Percentiles rank a stretch among this genome's conserved stretches.
Conservation (phyloP, 2,113 vertebrate genomes). For the Sorex araneus region DNA sequence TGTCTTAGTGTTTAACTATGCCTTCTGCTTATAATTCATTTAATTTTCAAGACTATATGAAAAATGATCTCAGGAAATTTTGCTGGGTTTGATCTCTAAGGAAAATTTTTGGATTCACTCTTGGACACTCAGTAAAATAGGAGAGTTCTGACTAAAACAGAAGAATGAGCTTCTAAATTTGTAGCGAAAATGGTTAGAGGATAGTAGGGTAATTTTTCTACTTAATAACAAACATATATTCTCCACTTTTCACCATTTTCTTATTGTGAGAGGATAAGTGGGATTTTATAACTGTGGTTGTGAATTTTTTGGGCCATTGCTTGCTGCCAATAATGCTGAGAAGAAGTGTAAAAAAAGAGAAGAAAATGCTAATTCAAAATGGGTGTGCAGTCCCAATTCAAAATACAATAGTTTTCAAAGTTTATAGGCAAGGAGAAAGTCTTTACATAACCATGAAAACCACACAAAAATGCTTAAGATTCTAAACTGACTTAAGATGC, state of each 20-base stretch:
- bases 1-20: not conserved
- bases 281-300: slow-evolving; percentile 74
- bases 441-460: slow-evolving; percentile 76
- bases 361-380: slow-evolving; percentile 74
- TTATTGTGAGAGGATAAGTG: slow-evolving; percentile 64
- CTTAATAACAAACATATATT: slow-evolving; percentile 62
- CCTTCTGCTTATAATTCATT: not conserved
- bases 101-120: no score
- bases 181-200: slow-evolving; percentile 50
- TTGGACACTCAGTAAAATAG: no score
- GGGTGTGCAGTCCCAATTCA: slow-evolving; percentile 64
- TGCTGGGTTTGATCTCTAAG: not conserved
- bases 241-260: slow-evolving; percentile 69
- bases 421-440: slow-evolving; percentile 73
- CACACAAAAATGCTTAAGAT: slow-evolving; percentile 74
- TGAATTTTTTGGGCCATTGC: slow-evolving; percentile 76
- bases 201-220: slow-evolving; percentile 52
- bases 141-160: slow-evolving; percentile 5
- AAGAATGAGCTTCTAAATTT: slow-evolving; percentile 57
- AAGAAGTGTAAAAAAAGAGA: slow-evolving; percentile 68
- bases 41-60: slow-evolving; percentile 37
- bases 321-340: slow-evolving; percentile 68
- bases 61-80: slow-evolving; percentile 29
- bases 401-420: slow-evolving; percentile 80
- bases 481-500: slow-evolving; percentile 72